Base-by-base conservation (phyloP, 1,140 invertebrate genomes). In the Lethrus apterus region DNA sequence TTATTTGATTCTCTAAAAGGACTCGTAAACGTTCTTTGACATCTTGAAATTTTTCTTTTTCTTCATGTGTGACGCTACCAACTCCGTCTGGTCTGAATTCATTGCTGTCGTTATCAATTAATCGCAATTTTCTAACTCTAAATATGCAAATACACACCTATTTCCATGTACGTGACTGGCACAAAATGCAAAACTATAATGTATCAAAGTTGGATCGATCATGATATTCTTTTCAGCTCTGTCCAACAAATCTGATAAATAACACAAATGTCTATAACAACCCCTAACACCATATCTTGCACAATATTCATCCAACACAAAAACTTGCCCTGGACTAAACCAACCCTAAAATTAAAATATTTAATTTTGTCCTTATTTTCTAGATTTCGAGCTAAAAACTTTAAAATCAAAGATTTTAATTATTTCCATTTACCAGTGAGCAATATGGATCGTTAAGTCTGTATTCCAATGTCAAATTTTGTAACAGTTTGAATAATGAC, bases 301-400 rank as follows among this genome's bases (percentile, higher is more conserved):
- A 70, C 92, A 95, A 71, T 99, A 99, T 69, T 99, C 96, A 68
- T 99, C 96, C 36, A 99, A 70, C 7, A 98, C 90, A 72, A 98
- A 99, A 9, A 98, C 83, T 78, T 99, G 95, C 4, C 94, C 95
- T 0, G 96, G 95, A 58, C 93, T 98, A 66, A 99, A 98, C 96
- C 96, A 99, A 50, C 96, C 96, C 89, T 93, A 64, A 15, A 70
- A 60, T 51, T 48, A 17, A 49, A 48, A 56, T 15, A 17, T 4
- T 31, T 23, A 31, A 42, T 17, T 38, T 7, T 19, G 36, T 40
- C 17, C 20, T 40, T 13, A 3, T 2, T 13, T 4, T 10, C 14
- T n/a, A n/a, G n/a, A n/a, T n/a, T n/a, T n/a, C 10, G n/a, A 3
- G 31, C n/a, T 7, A 21, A 4, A 32, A 10, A 7, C 34, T 40